Evolutionary conservation across 2,113 vertebrate genomes (phyloP), one percentile per base, ranked within the genome.

Genomic region (Ctenomys sociabilis): DNA sequence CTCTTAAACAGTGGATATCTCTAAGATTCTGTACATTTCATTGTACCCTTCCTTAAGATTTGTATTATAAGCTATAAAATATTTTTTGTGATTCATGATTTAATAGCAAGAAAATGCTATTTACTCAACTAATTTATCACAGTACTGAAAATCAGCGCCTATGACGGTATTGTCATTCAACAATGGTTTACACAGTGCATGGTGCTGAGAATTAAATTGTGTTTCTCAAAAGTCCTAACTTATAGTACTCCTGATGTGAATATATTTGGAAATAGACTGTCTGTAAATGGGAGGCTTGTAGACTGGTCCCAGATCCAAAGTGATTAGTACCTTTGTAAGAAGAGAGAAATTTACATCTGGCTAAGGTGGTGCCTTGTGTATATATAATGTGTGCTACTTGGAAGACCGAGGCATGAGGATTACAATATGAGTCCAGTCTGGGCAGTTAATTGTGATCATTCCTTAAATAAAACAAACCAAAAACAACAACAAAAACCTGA

Each of bases 271-370:
- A 43, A 75, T 5, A 75, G 7, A 72, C 35, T 72, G 37, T 75
- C 72, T 52, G 11, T 37, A 85, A 24, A 24, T 32, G 0, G 68
- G 68, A 70, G 26, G 26, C 61, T 9, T 61, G 35, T 61, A 85
- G 13, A 28, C 0, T 49, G n/a, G 0, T 0, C 13, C 63, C 17
- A 81, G 11, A 91, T 11, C 26, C 0, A 8, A 17, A 32, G 35
- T 80, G 49, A 61, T 40, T 32, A 24, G 4, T 80, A 12, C 19
- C 26, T 26, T 72, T 86, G 49, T 49, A 28, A 45, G 24, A 45
- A 49, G 26, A 49, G 75, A 43, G 75, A 49, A 49, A 45, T 28
- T 78, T 6, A 28, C 13, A 49, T 2, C 43, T 78, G 14, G 2
- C 13, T 78, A 2, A 17, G 43, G 1, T 78, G 24, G 13, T 30